A percentile compares a stretch with the other conserved stretches of the same genome.
Evolutionary conservation across 1,140 invertebrate genomes (phyloP).

Genomic region (Chironomus tepperi): DNA sequence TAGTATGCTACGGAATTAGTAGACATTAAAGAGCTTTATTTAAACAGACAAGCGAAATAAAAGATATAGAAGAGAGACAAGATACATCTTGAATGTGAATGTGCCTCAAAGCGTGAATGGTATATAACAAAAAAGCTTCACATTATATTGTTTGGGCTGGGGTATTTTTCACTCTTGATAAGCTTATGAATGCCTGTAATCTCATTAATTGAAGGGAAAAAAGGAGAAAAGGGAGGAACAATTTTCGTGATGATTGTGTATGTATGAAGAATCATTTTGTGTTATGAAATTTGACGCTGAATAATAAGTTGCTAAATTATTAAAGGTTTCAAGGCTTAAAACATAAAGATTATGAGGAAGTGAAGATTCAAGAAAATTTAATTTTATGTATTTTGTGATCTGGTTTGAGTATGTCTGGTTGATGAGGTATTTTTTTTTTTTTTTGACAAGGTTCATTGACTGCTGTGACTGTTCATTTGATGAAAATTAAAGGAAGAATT

Average conservation of each 20-base stretch:
- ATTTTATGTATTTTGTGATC: too few relatives aligned
- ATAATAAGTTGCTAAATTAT: neutral
- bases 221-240: neutral
- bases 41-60: neutral
- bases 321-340: neutral
- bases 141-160: neutral
- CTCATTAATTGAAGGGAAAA: neutral
- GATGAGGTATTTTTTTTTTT: too few relatives aligned
- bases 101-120: neutral
- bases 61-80: neutral
- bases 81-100: neutral
- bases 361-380: too few relatives aligned
- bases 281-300: neutral
- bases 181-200: conserved; percentile 8
- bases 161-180: neutral
- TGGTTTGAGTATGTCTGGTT: too few relatives aligned
- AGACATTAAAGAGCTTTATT: conserved; percentile 14
- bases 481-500: too few relatives aligned
- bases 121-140: neutral
- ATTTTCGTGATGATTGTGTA: neutral
- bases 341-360: too few relatives aligned
- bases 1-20: neutral
- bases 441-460: too few relatives aligned
- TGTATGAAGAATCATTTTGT: neutral
- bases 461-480: too few relatives aligned